These are phyloP conservation scores for Scaptomyza cyrtandrae DNA, from an alignment of 2,888 invertebrate species.

Conservation along the genomic window DNA sequence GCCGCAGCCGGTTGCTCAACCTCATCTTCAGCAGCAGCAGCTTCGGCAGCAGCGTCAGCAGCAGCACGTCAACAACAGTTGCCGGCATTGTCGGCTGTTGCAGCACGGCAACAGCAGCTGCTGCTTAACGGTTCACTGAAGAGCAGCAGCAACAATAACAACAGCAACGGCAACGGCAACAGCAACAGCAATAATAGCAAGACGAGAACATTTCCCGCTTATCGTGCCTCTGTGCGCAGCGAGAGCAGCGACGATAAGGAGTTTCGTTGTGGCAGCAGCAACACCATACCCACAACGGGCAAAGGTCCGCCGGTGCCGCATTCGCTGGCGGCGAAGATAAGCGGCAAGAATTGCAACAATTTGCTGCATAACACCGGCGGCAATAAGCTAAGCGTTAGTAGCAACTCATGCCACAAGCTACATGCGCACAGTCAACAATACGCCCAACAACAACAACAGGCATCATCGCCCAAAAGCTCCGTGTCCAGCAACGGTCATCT, in stretches of 20 bases:
- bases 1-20: slow-evolving; percentile 56
- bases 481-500: slow-evolving; percentile 83
- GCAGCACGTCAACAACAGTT: slow-evolving; percentile 64
- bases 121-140: slow-evolving; percentile 83
- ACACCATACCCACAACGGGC: slow-evolving; percentile 75
- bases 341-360: slow-evolving; percentile 83
- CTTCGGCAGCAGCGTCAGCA: slow-evolving; percentile 54
- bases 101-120: slow-evolving; percentile 73
- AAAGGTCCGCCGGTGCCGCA: slow-evolving; percentile 78
- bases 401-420: slow-evolving; percentile 79
- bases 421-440: slow-evolving; percentile 57
- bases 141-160: slow-evolving; percentile 25
- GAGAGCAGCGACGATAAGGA: slow-evolving; percentile 82
- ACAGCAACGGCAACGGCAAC: background rate
- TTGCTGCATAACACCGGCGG: slow-evolving; percentile 79
- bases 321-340: slow-evolving; percentile 81
- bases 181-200: slow-evolving; percentile 45
- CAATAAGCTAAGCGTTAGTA: slow-evolving; percentile 78
- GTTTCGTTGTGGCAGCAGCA: slow-evolving; percentile 56
- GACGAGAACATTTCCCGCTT: slow-evolving; percentile 82
- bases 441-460: slow-evolving; percentile 47
- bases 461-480: slow-evolving; percentile 82
- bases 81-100: slow-evolving; percentile 73
- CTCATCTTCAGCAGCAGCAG: slow-evolving; percentile 50
- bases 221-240: slow-evolving; percentile 83